Conservation (phyloP, 2,888 invertebrate species). For the Schizaphis graminum region DNA sequence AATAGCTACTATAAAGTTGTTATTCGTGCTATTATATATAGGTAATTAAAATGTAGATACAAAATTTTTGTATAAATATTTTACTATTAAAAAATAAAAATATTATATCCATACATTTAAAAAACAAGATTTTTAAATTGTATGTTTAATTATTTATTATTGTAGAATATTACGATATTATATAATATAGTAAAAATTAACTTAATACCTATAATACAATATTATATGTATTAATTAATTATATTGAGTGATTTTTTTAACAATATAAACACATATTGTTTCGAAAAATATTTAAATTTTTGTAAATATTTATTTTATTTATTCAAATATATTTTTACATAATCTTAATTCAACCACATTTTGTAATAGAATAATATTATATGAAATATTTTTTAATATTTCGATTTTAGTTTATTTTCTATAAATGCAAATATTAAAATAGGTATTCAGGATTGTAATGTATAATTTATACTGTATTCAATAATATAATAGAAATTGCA, state of each 20-base stretch:
- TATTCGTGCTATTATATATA: not conserved
- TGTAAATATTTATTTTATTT: too few relatives aligned
- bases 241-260: not conserved
- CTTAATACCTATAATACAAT: not conserved
- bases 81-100: not conserved
- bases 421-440: not conserved
- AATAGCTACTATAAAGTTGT: not conserved
- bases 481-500: not conserved
- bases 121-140: not conserved
- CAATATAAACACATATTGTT: not conserved
- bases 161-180: not conserved
- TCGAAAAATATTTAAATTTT: too few relatives aligned
- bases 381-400: not conserved
- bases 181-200: not conserved
- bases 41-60: not conserved
- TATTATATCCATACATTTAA: not conserved
- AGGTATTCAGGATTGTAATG: not conserved
- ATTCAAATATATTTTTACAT: too few relatives aligned
- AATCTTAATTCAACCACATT: not conserved
- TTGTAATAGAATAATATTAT: not conserved
- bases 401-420: not conserved
- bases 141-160: not conserved
- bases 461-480: not conserved
- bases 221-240: not conserved
- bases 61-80: not conserved